Evolutionary conservation across 2,797 vertebrate genomes (phyloP).

Genomic region (Tapera naevia): DNA sequence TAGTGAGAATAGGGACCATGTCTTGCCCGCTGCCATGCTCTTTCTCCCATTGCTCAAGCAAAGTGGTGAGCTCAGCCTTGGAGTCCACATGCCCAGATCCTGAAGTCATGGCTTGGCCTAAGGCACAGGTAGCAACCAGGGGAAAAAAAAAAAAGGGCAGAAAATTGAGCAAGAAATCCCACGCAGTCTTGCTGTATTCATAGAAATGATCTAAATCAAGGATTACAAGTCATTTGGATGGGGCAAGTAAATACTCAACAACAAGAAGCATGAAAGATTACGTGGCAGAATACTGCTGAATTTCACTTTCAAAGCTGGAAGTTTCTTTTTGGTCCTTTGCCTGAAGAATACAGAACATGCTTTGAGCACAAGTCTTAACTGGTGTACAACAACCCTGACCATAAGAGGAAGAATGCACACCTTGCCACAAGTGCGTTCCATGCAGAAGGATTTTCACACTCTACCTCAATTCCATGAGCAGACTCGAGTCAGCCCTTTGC

Average conservation of each 20-base stretch:
- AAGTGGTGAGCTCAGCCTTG: conserved; percentile 94
- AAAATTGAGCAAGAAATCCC: neutral
- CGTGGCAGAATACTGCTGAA: neutral
- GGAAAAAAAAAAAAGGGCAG: neutral
- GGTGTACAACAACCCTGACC: neutral
- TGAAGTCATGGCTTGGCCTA: conserved; percentile 81
- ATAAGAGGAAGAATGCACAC: neutral
- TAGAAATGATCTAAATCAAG: neutral
- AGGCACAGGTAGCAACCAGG: neutral
- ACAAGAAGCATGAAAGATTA: neutral
- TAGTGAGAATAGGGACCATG: conserved; percentile 92
- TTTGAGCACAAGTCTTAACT: conserved; percentile 16
- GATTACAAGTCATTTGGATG: neutral
- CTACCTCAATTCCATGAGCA: neutral
- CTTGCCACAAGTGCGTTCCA: neutral
- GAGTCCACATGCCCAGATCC: conserved; percentile 89
- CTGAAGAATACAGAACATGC: neutral
- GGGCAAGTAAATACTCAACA: neutral
- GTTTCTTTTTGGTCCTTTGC: neutral
- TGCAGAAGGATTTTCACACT: neutral
- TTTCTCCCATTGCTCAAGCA: conserved; percentile 97
- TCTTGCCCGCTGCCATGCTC: conserved; percentile 91
- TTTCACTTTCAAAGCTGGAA: neutral
- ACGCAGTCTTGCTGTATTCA: neutral
- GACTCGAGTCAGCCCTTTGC: neutral